phyloP scores from a whole-genome alignment of 2,797 vertebrate genomes.

The Squalus acanthias region DNA sequence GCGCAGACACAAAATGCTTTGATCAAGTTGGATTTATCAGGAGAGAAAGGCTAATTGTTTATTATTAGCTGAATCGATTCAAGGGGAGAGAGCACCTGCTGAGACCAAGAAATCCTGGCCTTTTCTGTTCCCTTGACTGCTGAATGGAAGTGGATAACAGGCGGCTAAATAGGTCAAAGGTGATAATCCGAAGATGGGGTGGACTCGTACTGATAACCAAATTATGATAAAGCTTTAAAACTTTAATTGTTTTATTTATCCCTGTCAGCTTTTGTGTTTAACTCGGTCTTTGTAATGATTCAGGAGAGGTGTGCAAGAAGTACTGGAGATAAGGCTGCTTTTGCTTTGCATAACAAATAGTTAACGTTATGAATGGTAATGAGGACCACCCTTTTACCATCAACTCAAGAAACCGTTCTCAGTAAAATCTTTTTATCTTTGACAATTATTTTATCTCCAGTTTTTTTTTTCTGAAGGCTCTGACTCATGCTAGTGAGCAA shows the following conservation, averaged over 20 bases:
- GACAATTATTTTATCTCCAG: background rate
- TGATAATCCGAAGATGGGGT: background rate
- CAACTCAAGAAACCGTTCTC: background rate
- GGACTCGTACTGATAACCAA: conserved; percentile 13
- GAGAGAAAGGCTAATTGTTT: conserved; percentile 50
- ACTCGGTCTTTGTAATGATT: background rate
- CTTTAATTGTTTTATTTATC: background rate
- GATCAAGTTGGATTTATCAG: conserved; percentile 44
- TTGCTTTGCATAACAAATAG: background rate
- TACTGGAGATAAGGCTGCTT: conserved; percentile 12
- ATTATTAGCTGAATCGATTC: conserved; percentile 41
- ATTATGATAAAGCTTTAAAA: conserved; percentile 5
- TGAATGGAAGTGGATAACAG: background rate
- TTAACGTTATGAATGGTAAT: background rate
- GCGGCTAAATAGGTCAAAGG: background rate
- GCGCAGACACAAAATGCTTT: conserved; percentile 8
- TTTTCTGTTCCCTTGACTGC: conserved; percentile 44
- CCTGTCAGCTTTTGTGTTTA: background rate
- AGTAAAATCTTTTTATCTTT: background rate
- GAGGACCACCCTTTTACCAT: background rate
- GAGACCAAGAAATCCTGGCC: conserved; percentile 42
- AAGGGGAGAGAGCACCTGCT: conserved; percentile 42
- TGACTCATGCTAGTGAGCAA: background rate
- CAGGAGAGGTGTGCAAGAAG: conserved; percentile 7
- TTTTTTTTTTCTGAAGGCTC: background rate